These are phyloP conservation scores for Centropristis striata DNA, from an alignment of 2,113 vertebrate species.

Conservation along the genomic window DNA sequence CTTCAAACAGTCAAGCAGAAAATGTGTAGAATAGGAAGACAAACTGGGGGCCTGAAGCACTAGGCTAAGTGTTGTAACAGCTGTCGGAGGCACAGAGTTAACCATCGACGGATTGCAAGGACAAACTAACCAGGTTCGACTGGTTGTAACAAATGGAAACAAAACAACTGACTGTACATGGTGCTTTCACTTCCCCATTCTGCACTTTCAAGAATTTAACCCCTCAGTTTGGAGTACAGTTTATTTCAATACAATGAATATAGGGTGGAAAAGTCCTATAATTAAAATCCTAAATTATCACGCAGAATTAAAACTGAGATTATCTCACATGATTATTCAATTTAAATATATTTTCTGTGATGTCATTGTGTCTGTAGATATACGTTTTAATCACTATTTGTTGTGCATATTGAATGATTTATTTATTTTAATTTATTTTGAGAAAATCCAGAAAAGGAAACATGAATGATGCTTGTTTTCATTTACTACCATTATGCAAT, in stretches of 20 bases:
- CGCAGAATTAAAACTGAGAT: neutral
- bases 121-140: slow-evolving; percentile 49
- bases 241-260: neutral
- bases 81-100: slow-evolving; percentile 65
- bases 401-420: too few species aligned
- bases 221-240: neutral
- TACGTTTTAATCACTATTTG: too few species aligned
- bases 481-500: too few species aligned
- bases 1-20: slow-evolving; percentile 88
- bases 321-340: neutral
- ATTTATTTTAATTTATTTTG: too few species aligned
- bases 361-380: neutral
- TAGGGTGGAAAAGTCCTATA: neutral
- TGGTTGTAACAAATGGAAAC: slow-evolving; percentile 31
- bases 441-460: too few species aligned
- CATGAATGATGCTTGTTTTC: too few species aligned
- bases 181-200: slow-evolving; percentile 19
- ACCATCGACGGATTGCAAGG: slow-evolving; percentile 41
- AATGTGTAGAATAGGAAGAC: slow-evolving; percentile 83
- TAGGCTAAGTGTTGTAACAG: slow-evolving; percentile 74
- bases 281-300: neutral
- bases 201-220: neutral
- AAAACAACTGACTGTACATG: slow-evolving; percentile 4
- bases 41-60: slow-evolving; percentile 62
- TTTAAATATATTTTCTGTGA: neutral